Evolutionary conservation across 2,888 invertebrate genomes (phyloP).

Genomic region (Acleris sparsana): DNA sequence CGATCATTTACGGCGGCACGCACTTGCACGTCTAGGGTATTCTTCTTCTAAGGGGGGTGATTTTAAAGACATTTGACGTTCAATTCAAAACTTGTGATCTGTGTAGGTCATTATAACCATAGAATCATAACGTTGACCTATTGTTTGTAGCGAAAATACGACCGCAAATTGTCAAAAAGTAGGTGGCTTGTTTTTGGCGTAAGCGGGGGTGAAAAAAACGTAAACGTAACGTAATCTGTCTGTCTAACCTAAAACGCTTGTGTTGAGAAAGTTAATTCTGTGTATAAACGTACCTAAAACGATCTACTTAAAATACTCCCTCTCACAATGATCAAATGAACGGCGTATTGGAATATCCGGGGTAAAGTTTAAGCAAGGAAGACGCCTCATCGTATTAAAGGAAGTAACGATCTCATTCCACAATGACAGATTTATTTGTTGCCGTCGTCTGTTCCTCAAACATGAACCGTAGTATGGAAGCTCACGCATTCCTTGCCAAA

Average conservation of each 20-base stretch:
- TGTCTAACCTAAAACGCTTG: neutral
- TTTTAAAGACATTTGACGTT: too few relatives aligned
- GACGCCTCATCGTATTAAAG: slow-evolving; percentile 1
- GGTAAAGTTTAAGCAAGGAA: slow-evolving; percentile 1
- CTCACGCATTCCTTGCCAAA: slow-evolving; percentile 98
- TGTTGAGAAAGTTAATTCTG: neutral
- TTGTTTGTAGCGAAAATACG: too few relatives aligned
- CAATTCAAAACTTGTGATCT: too few relatives aligned
- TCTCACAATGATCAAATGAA: slow-evolving; percentile 4
- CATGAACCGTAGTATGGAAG: slow-evolving; percentile 99
- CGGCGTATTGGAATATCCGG: neutral
- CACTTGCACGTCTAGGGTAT: too few relatives aligned
- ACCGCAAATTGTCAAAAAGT: too few relatives aligned
- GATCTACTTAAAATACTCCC: neutral
- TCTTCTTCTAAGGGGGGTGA: too few relatives aligned
- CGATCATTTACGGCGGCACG: too few relatives aligned
- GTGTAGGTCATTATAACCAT: too few relatives aligned
- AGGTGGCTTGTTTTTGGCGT: too few relatives aligned
- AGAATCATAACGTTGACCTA: too few relatives aligned
- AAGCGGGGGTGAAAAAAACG: neutral
- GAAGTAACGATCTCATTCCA: slow-evolving; percentile 18
- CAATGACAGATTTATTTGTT: slow-evolving; percentile 85
- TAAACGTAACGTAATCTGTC: slow-evolving; percentile 1
- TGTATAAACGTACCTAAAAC: neutral
- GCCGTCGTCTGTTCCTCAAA: slow-evolving; percentile 99